These are phyloP conservation scores for Dysmachus trigonus DNA, from an alignment of 2,888 invertebrate genomes.

Conservation along the genomic window DNA sequence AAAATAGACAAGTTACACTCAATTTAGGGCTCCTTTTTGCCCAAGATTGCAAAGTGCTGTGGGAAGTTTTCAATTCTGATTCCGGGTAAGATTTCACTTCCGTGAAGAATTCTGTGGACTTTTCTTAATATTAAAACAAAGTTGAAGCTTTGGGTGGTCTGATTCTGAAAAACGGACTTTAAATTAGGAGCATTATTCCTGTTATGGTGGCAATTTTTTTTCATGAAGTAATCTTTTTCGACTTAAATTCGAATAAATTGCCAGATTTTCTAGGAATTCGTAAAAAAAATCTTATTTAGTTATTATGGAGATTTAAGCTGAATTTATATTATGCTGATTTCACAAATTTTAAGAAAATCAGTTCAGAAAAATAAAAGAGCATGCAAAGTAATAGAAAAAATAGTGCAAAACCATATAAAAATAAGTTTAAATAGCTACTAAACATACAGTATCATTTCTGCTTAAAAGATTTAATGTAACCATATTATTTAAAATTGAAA, in stretches of 20 bases:
- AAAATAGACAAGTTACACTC: constrained; percentile 23
- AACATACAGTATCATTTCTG: too few relatives aligned
- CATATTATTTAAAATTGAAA: too few relatives aligned
- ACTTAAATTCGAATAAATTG: not conserved
- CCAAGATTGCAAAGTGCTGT: not conserved
- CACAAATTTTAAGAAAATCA: too few relatives aligned
- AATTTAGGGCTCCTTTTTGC: not conserved
- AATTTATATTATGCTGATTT: too few relatives aligned
- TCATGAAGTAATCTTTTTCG: not conserved
- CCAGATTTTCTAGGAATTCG: too few relatives aligned
- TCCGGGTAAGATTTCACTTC: not conserved
- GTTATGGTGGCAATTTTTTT: not conserved
- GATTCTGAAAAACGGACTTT: not conserved
- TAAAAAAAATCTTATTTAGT: not conserved
- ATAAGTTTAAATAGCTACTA: too few relatives aligned
- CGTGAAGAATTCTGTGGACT: not conserved
- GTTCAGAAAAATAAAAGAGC: too few relatives aligned
- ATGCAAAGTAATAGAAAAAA: too few relatives aligned
- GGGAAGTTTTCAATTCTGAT: not conserved
- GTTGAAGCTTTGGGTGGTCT: not conserved
- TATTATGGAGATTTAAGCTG: not conserved
- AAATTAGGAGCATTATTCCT: not conserved
- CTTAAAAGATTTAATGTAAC: too few relatives aligned
- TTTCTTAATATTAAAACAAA: not conserved
- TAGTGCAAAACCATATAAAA: too few relatives aligned